Conservation (phyloP, 2,113 vertebrate species). For the Ranitomeya imitator region DNA sequence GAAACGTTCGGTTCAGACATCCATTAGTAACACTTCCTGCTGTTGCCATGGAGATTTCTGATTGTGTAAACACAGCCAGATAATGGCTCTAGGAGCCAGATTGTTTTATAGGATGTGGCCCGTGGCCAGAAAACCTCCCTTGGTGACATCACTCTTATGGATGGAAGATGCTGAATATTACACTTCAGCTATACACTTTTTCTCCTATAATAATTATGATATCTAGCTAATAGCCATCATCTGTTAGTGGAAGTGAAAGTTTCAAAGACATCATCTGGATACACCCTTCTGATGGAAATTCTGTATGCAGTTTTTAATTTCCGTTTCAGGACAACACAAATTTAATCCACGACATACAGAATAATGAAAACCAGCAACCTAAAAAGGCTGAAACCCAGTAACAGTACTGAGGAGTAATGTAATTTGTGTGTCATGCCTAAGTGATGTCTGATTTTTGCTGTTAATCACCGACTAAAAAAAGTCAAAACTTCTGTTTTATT, state of each 20-base stretch:
- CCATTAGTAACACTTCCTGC: slow-evolving; percentile 49
- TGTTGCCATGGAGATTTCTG: slow-evolving; percentile 43
- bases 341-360: background rate
- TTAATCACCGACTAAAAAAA: no score
- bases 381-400: background rate
- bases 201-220: background rate
- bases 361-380: background rate
- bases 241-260: background rate
- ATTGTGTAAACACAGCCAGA: slow-evolving; percentile 48
- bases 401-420: no score
- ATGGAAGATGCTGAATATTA: slow-evolving; percentile 9
- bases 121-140: slow-evolving; percentile 23
- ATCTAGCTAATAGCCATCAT: background rate
- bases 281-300: background rate
- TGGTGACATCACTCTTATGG: slow-evolving; percentile 19
- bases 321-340: background rate
- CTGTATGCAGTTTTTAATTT: background rate
- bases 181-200: background rate
- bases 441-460: no score
- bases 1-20: slow-evolving; percentile 30
- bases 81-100: slow-evolving; percentile 42
- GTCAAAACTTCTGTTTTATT: no score
- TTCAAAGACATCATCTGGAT: background rate
- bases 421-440: no score
- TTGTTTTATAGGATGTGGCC: slow-evolving; percentile 48